phyloP scores from a whole-genome alignment of 2,888 invertebrate species.

The Arctia plantaginis region DNA sequence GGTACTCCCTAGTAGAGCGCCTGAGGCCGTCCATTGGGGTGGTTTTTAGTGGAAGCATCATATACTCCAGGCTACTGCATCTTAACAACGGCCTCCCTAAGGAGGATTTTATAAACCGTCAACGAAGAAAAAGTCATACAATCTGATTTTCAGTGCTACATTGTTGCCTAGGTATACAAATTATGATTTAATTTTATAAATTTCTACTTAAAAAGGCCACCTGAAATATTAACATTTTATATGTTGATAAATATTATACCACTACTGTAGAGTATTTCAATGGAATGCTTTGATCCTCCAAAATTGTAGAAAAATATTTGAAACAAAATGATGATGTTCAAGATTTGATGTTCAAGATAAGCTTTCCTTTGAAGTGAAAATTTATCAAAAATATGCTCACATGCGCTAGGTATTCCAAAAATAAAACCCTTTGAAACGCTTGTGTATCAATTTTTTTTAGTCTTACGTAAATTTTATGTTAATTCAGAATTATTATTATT shows the following conservation, averaged over 20 bases:
- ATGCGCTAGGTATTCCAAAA: background rate
- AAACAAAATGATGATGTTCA: background rate
- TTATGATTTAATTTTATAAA: too few species aligned
- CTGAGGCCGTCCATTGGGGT: too few species aligned
- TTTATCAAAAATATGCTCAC: background rate
- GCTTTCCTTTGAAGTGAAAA: background rate
- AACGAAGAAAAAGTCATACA: too few species aligned
- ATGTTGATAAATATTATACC: background rate
- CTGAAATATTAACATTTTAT: background rate
- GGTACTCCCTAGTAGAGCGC: too few species aligned
- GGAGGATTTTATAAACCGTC: too few species aligned
- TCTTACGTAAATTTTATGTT: constrained; percentile 9
- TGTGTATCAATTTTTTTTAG: background rate
- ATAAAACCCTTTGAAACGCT: background rate
- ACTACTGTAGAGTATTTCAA: background rate
- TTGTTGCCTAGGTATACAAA: too few species aligned
- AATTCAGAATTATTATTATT: background rate
- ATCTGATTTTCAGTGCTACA: too few species aligned
- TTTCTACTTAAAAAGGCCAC: background rate
- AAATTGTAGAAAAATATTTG: background rate
- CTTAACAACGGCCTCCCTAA: too few species aligned
- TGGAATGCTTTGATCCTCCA: background rate
- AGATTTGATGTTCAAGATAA: background rate
- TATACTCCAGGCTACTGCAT: too few species aligned
- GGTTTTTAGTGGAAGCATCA: too few species aligned